Evolutionary conservation across 2,888 invertebrate species (phyloP).

Genomic region (Eupithecia vulgata): DNA sequence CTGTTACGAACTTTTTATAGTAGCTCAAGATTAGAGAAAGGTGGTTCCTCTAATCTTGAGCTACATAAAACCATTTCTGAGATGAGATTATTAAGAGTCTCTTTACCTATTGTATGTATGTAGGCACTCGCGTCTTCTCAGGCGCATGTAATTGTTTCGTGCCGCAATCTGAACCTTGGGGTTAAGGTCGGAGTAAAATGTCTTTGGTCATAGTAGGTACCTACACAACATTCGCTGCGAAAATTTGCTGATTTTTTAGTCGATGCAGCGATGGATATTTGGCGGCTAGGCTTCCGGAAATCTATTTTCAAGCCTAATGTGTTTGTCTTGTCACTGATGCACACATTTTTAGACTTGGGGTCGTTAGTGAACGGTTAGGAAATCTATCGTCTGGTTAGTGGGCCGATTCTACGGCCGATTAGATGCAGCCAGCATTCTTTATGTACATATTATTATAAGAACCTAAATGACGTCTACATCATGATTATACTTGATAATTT

Average conservation of each 20-base stretch:
- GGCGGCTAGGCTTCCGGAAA: background rate
- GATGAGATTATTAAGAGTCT: constrained; percentile 16
- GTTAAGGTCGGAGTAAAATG: constrained; percentile 13
- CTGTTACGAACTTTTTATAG: background rate
- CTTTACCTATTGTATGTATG: background rate
- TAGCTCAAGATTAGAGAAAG: too few species aligned
- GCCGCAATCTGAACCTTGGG: constrained; percentile 17
- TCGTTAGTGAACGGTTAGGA: background rate
- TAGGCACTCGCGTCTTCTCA: background rate
- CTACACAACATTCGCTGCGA: background rate
- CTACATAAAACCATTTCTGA: background rate
- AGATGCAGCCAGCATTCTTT: too few species aligned
- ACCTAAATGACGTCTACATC: background rate
- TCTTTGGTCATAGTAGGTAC: background rate
- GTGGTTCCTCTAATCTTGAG: background rate
- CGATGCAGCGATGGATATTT: background rate
- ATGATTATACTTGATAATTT: background rate
- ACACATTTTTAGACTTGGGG: background rate
- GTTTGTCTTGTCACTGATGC: too few species aligned
- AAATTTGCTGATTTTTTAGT: background rate
- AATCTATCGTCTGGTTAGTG: background rate
- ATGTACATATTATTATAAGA: background rate
- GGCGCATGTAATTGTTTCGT: constrained; percentile 6
- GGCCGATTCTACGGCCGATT: too few species aligned
- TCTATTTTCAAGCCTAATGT: background rate